Conservation (phyloP, 1,140 invertebrate species). For the Eulimnadia texana region DNA sequence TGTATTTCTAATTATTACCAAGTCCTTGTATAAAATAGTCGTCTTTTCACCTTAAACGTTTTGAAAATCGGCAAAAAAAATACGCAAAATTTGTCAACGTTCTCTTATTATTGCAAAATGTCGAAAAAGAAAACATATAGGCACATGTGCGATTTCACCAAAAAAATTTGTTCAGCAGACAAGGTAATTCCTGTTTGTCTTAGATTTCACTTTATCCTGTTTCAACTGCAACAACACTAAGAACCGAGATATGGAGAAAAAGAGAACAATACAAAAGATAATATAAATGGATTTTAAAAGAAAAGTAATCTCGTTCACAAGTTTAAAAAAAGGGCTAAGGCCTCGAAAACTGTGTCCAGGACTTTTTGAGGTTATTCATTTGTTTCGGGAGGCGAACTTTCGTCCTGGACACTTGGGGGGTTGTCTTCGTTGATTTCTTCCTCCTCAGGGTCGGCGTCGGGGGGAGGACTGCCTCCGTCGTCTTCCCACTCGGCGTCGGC, state of each 20-base stretch:
- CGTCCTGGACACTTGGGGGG: neutral
- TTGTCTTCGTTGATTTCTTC: constrained; percentile 5
- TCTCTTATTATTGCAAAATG: neutral
- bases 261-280: too few relatives aligned
- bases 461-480: neutral
- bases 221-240: neutral
- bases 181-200: too few relatives aligned
- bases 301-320: too few relatives aligned
- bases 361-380: neutral
- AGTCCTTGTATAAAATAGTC: too few relatives aligned
- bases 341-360: neutral
- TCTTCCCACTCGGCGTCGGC: neutral
- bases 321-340: neutral
- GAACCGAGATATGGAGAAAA: neutral
- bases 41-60: too few relatives aligned
- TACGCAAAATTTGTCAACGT: neutral
- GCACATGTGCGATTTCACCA: neutral
- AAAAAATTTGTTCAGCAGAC: too few relatives aligned
- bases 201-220: too few relatives aligned
- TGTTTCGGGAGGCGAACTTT: neutral
- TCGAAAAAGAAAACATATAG: neutral
- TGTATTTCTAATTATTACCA: too few relatives aligned
- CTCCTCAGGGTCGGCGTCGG: neutral
- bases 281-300: too few relatives aligned
- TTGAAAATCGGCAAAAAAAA: too few relatives aligned